Base-by-base conservation (phyloP, 2,888 invertebrate species). In the Thelaira solivaga region DNA sequence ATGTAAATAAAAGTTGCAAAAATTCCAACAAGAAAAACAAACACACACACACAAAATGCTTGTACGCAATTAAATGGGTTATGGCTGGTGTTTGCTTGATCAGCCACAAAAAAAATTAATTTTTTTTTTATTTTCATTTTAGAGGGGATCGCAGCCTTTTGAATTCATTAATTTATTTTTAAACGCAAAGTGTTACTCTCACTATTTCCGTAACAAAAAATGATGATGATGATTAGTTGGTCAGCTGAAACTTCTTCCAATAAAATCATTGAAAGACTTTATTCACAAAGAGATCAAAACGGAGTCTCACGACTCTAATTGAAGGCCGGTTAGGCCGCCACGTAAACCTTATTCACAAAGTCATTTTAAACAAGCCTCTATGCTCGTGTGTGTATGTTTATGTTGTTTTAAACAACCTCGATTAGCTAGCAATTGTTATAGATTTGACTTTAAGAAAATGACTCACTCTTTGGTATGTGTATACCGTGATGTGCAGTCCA, bases 1-100 rank as follows among this genome's bases (percentile, higher is more conserved):
- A 74, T 55, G 69, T 71, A 57, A 72, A 61, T 43, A 77, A 67
- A 41, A 61, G 61, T 69, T 51, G 65, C 45, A n/a, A 59, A 36
- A 34, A 51, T 29, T 47, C 34, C 31, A 20, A 43, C 18, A 34
- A 34, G 34, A 45, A 64, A 36, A 62, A 43, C 22, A 45, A 26
- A 29, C 13, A 36, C 34, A 2, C 11, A n/a, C 1, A 57, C 39
- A 16, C 4, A 20, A 1, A 49, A 55, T 43, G 53, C 47, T 57
- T 59, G 31, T 49, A 16, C 49, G 51, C 34, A 43, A 10, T 16
- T 67, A 77, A 67, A 36, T 72, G 47, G 62, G 65, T 72, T 57
- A 13, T n/a, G n/a, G 10, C 16, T 6, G 45, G 31, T 8, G 13
- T 10, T 36, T 5, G 20, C 11, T 57, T 64, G 47, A 64, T 59